Base-by-base conservation (phyloP, 1,140 invertebrate species). In the Zeugodacus cucurbitae region DNA sequence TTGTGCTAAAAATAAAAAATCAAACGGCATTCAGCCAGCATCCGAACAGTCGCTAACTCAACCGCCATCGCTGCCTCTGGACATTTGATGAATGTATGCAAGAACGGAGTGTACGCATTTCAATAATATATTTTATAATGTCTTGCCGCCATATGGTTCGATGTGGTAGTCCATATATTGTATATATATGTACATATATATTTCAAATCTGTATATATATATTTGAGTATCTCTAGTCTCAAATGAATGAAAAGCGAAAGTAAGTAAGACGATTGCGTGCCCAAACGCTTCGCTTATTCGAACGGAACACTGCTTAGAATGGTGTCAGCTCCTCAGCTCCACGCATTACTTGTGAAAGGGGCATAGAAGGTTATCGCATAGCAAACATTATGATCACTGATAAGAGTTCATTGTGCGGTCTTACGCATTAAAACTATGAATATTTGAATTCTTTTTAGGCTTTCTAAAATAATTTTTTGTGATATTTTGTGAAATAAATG, bases 391-490 rank as follows among this genome's bases (percentile, higher is more conserved):
- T 10, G 29, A 64, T 22, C 86, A 17, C 86, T 37, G 86, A 87
- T 87, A 87, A 87, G 86, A 41, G 86, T 87, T 87, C 57, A 34
- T 87, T 87, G 57, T 87, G 57, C 57, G n/a, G 8, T 44, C 22
- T 82, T 82, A 82, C 74, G 74, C 74, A 82, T 82, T 29, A 11
- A 44, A 82, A 82, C 37, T 48, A 26, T 14, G 8, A 44, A 48
- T 29, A 11, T 48, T 74, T 41, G 2, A 41, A 44, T 41, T 2
- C 20, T 74, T 34, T 41, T 74, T 54, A 54, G 70, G 62, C 62
- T 5, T 54, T 67, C 62, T 34, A 67, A 3, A 67, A 29, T 67
- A 67, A 17, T 32, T 67, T 67, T 67, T 67, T 54, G 14, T 54
- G 3, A 54, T 14, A 17, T 17, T 54, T 4, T 5, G 14, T 20